Evolutionary conservation across 2,888 invertebrate genomes (phyloP).

Genomic region (Drosophila affinis): DNA sequence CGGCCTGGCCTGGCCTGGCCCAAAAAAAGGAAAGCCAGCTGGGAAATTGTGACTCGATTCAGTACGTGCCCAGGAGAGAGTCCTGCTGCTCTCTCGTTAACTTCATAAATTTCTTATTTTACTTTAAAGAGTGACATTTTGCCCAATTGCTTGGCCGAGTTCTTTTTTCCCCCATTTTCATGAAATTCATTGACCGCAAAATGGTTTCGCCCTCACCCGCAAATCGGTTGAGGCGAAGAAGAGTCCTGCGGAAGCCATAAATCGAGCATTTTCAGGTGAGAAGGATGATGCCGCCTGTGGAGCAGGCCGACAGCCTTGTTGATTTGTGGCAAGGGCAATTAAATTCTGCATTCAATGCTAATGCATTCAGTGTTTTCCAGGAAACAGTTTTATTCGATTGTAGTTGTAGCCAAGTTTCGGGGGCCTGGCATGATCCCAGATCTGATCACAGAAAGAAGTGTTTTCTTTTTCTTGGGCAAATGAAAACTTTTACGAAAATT

Average conservation of each 20-base stretch:
- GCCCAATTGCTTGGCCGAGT: not conserved
- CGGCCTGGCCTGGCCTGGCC: conserved; percentile 22
- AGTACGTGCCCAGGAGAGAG: conserved; percentile 36
- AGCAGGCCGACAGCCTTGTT: conserved; percentile 4
- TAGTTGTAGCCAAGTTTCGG: conserved; percentile 13
- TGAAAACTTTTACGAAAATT: conserved; percentile 35
- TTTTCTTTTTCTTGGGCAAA: conserved; percentile 34
- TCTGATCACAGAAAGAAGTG: conserved; percentile 35
- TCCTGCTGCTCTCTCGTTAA: conserved; percentile 7
- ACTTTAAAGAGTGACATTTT: conserved; percentile 41
- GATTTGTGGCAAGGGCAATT: conserved; percentile 43
- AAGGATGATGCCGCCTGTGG: not conserved
- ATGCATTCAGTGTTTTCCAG: conserved; percentile 43
- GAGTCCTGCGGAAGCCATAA: conserved; percentile 19
- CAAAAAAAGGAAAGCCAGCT: conserved; percentile 24
- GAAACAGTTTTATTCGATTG: conserved; percentile 11
- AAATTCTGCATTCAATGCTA: conserved; percentile 29
- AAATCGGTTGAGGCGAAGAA: not conserved
- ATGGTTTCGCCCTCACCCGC: conserved; percentile 19
- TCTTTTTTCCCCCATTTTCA: conserved; percentile 13
- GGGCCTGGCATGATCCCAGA: conserved; percentile 22
- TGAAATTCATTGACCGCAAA: conserved; percentile 44
- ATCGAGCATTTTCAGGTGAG: conserved; percentile 21
- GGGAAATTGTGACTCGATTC: conserved; percentile 33
- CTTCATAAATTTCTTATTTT: conserved; percentile 42